Evolutionary conservation across 1,140 invertebrate species (phyloP).

Genomic region (Armadillidium nasatum): DNA sequence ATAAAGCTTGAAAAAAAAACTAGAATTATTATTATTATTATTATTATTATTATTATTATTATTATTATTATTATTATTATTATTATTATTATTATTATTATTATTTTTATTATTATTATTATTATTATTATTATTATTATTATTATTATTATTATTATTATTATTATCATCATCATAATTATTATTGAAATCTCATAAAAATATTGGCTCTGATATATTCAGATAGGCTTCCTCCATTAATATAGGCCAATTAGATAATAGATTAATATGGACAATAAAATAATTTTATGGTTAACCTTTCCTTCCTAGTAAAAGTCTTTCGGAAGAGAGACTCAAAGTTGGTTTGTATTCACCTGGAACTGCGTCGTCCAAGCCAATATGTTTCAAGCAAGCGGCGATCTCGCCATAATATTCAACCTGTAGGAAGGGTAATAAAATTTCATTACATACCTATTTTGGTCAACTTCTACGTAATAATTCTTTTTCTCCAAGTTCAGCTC

Average conservation of each 20-base stretch:
- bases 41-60: too few species aligned
- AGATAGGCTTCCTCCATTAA: too few species aligned
- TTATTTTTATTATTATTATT: not conserved
- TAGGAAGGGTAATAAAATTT: not conserved
- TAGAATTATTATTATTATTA: too few species aligned
- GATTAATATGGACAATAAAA: not conserved
- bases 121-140: not conserved
- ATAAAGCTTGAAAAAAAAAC: too few species aligned
- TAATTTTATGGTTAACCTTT: conserved; percentile 30
- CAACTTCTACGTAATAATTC: not conserved
- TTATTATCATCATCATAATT: too few species aligned
- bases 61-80: too few species aligned
- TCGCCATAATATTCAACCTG: conserved; percentile 45
- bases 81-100: too few species aligned
- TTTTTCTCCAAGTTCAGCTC: not conserved
- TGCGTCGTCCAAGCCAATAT: conserved; percentile 41
- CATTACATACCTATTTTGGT: not conserved
- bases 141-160: not conserved
- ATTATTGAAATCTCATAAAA: too few species aligned
- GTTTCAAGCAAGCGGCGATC: conserved; percentile 38
- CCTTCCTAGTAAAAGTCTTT: conserved; percentile 45
- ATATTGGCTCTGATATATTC: too few species aligned
- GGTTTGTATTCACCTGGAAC: conserved; percentile 39
- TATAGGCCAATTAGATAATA: too few species aligned
- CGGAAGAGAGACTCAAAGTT: conserved; percentile 37